These are phyloP conservation scores for Rattus rattus DNA, from an alignment of 2,113 vertebrate genomes.

Conservation along the genomic window DNA sequence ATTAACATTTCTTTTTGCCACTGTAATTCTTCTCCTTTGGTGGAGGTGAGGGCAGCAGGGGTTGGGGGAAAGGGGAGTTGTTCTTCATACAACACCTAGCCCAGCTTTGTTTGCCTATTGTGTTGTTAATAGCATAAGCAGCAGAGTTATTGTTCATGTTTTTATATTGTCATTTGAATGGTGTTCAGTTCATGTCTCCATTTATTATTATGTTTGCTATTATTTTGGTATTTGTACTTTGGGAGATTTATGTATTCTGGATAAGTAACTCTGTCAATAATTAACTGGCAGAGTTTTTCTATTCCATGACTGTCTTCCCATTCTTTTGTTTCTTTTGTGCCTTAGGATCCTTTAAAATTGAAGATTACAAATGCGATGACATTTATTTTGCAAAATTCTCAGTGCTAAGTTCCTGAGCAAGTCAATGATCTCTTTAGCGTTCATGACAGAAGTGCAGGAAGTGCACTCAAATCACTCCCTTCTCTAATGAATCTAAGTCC, in stretches of 20 bases:
- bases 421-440: neutral
- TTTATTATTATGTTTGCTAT: neutral
- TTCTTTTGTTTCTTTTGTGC: neutral
- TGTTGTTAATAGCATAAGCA: neutral
- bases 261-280: neutral
- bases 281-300: neutral
- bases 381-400: neutral
- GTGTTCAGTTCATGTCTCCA: neutral
- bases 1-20: neutral
- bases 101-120: neutral
- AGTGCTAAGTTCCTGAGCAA: neutral
- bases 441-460: neutral
- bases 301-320: neutral
- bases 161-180: neutral
- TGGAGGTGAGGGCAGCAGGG: accelerated
- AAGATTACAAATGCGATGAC: neutral
- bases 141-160: neutral
- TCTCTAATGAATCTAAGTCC: neutral
- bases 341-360: neutral
- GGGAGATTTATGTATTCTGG: neutral
- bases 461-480: neutral
- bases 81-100: neutral
- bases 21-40: neutral
- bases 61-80: accelerated
- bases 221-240: neutral